Conservation (phyloP, 2,797 vertebrate genomes). For the Psittacula derbiana region DNA sequence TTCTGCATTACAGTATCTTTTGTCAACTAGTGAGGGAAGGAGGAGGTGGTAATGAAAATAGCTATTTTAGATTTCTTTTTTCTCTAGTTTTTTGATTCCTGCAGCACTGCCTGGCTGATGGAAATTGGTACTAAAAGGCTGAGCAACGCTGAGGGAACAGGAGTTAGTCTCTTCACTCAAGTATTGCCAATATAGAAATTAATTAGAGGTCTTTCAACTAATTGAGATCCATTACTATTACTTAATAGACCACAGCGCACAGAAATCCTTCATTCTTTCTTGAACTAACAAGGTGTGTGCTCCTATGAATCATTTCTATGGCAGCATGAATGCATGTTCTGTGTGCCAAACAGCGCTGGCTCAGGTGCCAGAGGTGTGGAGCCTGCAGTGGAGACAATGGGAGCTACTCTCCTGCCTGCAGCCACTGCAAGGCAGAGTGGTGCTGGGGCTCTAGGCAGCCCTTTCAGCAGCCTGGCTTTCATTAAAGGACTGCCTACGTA, state of each 20-base stretch:
- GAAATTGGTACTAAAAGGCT: conserved; percentile 2
- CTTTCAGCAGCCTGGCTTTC: neutral
- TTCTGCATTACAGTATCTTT: neutral
- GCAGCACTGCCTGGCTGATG: neutral
- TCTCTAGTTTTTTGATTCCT: neutral
- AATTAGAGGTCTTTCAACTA: conserved; percentile 52
- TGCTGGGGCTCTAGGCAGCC: neutral
- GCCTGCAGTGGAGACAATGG: rapidly evolving
- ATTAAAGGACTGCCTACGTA: rapidly evolving
- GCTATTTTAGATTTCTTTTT: neutral
- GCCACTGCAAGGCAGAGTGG: rapidly evolving
- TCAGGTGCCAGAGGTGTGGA: neutral
- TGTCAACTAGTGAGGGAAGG: neutral
- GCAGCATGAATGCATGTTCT: neutral
- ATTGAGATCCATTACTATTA: conserved; percentile 49
- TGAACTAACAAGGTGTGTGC: neutral
- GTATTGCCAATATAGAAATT: conserved; percentile 43
- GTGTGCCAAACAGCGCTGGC: rapidly evolving
- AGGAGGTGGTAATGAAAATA: neutral
- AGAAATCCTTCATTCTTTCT: conserved; percentile 36
- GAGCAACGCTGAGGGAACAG: neutral
- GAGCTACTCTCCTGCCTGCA: neutral
- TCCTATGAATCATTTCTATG: conserved; percentile 12
- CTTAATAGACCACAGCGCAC: conserved; percentile 18
- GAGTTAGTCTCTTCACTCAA: conserved; percentile 31